Conservation (phyloP, 2,113 vertebrate genomes). For the Sula dactylatra region DNA sequence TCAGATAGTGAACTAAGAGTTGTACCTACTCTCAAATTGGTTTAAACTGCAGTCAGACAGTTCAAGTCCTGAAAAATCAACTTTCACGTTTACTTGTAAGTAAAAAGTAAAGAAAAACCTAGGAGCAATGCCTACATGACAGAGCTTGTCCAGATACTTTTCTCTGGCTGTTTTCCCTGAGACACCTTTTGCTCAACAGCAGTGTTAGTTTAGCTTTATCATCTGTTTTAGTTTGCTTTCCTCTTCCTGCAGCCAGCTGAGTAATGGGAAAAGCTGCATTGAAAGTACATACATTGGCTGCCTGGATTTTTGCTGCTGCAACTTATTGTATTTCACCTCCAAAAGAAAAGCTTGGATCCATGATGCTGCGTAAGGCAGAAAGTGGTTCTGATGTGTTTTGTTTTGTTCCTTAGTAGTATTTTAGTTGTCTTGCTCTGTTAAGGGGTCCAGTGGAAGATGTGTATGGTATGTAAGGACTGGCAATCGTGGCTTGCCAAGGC, state of each 20-base stretch:
- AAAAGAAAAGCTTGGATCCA: not conserved
- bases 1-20: not conserved
- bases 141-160: not conserved
- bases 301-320: not conserved
- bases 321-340: not conserved
- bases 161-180: not conserved
- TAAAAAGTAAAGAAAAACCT: not conserved
- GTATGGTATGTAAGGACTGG: not conserved
- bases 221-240: not conserved
- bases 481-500: not conserved
- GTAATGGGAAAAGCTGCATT: not conserved
- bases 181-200: not conserved
- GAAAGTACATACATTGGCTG: not conserved
- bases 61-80: not conserved
- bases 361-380: not conserved
- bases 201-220: not conserved
- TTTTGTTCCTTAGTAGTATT: not conserved
- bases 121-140: not conserved
- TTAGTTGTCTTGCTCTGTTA: not conserved
- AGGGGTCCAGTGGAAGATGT: not conserved
- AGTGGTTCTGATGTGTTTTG: not conserved
- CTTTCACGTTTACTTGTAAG: not conserved
- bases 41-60: constrained; percentile 29
- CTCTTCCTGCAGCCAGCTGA: not conserved
- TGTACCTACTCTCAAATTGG: constrained; percentile 6